A percentile compares a stretch with the other conserved stretches of the same genome.
phyloP scores from a whole-genome alignment of 2,797 vertebrate genomes.

The Pachyuromys duprasi region DNA sequence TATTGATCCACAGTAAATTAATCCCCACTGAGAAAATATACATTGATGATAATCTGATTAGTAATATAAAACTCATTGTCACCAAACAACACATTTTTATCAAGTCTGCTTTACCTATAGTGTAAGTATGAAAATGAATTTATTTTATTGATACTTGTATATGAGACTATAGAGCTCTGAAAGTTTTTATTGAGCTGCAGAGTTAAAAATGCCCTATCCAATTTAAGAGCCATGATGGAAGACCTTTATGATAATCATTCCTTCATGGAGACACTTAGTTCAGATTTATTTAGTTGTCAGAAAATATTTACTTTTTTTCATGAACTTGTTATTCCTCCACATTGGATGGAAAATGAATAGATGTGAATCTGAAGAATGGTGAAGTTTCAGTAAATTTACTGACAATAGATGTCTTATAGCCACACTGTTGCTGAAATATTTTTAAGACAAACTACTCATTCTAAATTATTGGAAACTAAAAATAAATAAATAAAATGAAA shows the following conservation, averaged over 20 bases:
- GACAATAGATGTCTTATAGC: slow-evolving; percentile 48
- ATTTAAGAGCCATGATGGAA: slow-evolving; percentile 81
- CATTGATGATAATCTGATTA: not conserved
- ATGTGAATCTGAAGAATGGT: slow-evolving; percentile 17
- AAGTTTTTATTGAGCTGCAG: slow-evolving; percentile 65
- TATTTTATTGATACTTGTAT: not conserved
- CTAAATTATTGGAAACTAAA: slow-evolving; percentile 41
- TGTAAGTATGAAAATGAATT: not conserved
- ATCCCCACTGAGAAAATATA: not conserved
- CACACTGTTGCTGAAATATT: slow-evolving; percentile 63
- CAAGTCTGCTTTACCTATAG: not conserved
- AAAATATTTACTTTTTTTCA: slow-evolving; percentile 86
- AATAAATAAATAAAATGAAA: not conserved
- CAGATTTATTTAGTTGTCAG: slow-evolving; percentile 85
- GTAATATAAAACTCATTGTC: not conserved
- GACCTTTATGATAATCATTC: slow-evolving; percentile 78
- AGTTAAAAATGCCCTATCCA: slow-evolving; percentile 78
- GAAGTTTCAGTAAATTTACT: slow-evolving; percentile 66
- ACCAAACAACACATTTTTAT: not conserved
- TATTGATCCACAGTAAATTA: not conserved
- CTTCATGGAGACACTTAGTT: slow-evolving; percentile 76
- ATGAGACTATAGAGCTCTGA: slow-evolving; percentile 14
- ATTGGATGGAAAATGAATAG: slow-evolving; percentile 69
- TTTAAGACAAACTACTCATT: slow-evolving; percentile 69
- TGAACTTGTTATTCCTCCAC: slow-evolving; percentile 81